These are phyloP conservation scores for Herpetotheres cachinnans DNA, from an alignment of 2,113 vertebrate genomes.

Conservation along the genomic window DNA sequence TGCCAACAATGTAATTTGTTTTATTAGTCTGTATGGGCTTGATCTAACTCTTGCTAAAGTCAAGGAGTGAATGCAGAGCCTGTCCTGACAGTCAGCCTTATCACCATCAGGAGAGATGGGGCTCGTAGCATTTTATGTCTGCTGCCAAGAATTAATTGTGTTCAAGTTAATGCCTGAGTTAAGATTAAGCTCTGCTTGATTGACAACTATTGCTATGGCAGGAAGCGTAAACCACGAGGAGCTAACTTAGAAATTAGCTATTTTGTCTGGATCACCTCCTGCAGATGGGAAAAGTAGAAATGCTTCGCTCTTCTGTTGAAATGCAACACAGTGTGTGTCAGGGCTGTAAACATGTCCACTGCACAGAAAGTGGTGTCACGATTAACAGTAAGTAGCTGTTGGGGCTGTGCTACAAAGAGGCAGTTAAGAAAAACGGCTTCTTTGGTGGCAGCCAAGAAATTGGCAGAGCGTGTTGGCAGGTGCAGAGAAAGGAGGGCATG, in stretches of 20 bases:
- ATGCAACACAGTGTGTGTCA: neutral
- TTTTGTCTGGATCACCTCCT: neutral
- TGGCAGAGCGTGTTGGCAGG: neutral
- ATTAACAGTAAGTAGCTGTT: neutral
- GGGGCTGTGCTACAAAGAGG: neutral
- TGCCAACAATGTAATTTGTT: conserved; percentile 13
- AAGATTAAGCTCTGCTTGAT: conserved; percentile 42
- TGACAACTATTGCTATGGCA: conserved; percentile 32
- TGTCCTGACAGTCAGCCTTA: conserved; percentile 39
- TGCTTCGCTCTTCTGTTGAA: neutral
- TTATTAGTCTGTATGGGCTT: conserved; percentile 48
- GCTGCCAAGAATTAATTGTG: conserved; percentile 61
- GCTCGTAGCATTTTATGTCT: neutral
- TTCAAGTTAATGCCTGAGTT: conserved; percentile 63
- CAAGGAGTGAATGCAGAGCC: conserved; percentile 26
- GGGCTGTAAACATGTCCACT: neutral
- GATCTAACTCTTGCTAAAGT: conserved; percentile 50
- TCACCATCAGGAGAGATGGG: conserved; percentile 16
- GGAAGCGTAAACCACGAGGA: neutral
- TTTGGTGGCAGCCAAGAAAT: neutral
- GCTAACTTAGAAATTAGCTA: neutral
- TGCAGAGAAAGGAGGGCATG: neutral
- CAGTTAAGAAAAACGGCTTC: neutral
- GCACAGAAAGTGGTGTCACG: neutral
- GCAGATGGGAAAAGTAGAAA: neutral